phyloP scores from a whole-genome alignment of 1,140 invertebrate genomes.

The Ips nitidus region DNA sequence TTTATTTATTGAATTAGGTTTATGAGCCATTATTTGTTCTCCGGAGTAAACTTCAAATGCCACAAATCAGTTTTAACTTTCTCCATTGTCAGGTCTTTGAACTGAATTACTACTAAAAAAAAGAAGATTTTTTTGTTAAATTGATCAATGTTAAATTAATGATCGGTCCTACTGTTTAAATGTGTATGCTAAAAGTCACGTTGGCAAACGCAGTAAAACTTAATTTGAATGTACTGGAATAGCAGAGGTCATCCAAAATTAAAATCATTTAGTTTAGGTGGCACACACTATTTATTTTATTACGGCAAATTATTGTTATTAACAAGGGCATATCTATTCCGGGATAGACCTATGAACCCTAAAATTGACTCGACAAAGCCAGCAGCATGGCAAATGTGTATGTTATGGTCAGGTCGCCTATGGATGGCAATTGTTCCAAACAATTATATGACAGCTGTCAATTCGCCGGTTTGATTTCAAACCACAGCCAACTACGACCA shows the following conservation, averaged over 20 bases:
- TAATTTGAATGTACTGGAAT: slow-evolving; percentile 12
- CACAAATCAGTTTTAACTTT: slow-evolving; percentile 3
- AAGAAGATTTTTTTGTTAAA: background rate
- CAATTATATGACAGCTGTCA: too few relatives aligned
- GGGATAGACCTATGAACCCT: slow-evolving; percentile 1
- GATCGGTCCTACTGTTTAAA: background rate
- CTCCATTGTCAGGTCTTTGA: slow-evolving; percentile 21
- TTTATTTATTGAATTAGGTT: background rate
- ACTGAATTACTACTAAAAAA: background rate
- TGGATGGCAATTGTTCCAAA: too few relatives aligned
- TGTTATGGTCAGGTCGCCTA: too few relatives aligned
- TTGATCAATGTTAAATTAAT: background rate
- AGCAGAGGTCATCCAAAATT: slow-evolving; percentile 16
- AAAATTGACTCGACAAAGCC: background rate
- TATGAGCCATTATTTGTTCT: background rate
- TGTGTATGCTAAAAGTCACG: slow-evolving; percentile 16
- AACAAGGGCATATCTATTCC: slow-evolving; percentile 1
- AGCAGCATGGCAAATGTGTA: too few relatives aligned
- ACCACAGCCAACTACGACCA: too few relatives aligned
- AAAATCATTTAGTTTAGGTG: slow-evolving; percentile 21
- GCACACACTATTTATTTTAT: slow-evolving; percentile 9
- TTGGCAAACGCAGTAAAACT: slow-evolving; percentile 15
- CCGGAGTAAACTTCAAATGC: background rate
- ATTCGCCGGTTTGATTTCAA: too few relatives aligned
- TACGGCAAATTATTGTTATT: background rate